Conservation (phyloP, 1,140 invertebrate species). For the Zaprionus camerounensis region DNA sequence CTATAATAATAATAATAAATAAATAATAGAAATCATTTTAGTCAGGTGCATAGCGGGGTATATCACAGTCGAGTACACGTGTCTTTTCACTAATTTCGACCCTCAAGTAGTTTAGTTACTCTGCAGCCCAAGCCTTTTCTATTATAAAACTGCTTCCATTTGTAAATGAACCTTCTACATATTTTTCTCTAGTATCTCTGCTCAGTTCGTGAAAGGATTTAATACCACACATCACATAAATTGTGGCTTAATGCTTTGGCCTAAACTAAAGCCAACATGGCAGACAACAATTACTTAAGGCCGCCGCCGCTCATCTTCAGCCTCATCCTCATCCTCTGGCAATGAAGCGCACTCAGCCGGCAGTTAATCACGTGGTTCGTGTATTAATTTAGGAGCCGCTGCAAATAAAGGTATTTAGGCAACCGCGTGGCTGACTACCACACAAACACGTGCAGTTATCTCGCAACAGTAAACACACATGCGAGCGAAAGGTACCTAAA, state of each 20-base stretch:
- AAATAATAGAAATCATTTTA: no score
- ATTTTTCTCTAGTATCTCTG: background rate
- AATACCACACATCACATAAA: slow-evolving; percentile 26
- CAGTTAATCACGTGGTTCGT: slow-evolving; percentile 38
- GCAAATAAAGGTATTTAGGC: background rate
- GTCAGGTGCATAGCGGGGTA: no score
- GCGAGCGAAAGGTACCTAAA: slow-evolving; percentile 2
- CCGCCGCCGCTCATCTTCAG: background rate
- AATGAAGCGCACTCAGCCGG: slow-evolving; percentile 4
- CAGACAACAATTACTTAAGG: slow-evolving; percentile 11
- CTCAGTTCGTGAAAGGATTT: background rate
- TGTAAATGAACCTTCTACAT: background rate
- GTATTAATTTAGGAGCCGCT: slow-evolving; percentile 39
- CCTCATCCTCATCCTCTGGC: background rate
- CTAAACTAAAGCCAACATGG: background rate
- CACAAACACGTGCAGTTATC: background rate
- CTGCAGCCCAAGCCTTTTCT: background rate
- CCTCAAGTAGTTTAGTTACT: background rate
- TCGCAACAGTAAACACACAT: slow-evolving; percentile 1
- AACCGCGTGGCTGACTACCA: background rate
- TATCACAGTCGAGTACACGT: no score
- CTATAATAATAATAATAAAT: no score
- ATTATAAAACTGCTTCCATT: background rate
- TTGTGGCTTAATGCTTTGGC: slow-evolving; percentile 9
- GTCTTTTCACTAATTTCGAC: background rate